Base-by-base conservation (phyloP, 2,797 vertebrate species). In the Clarias laeviceps region DNA sequence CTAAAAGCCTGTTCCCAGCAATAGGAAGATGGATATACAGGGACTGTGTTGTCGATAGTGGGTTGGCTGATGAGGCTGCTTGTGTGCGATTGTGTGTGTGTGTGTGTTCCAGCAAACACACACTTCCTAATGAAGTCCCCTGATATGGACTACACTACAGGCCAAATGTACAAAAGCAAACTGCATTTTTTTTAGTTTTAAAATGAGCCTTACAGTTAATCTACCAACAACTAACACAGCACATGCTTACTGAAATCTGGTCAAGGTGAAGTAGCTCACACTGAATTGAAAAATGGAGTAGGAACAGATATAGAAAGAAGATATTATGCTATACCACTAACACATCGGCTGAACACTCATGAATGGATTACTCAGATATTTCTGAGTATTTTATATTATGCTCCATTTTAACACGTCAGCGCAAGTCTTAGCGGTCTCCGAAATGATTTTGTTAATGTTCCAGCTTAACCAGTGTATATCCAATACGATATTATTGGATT, bases 41-140 rank as follows among this genome's bases (percentile, higher is more conserved):
- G 4, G 14, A 29, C 17, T 32, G 77, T 87, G 45, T 27, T 74
- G 29, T 87, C 27, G 22, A 80, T 68, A 81, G 66, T 54, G 59
- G 22, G 76, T 27, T 80, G 59, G 45, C 65, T 87, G 85, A 73
- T 79, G 24, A 83, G 57, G 56, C 9, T 79, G 76, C 59, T 45
- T 12, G 68, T 22, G 15, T 27, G 54, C 34, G n/a, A 59, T 45
- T 84, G 72, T 83, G 64, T 68, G 45, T 54, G 59, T 64, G 62
- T 32, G 64, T 80, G 78, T 45, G 34, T 64, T 83, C 20, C 37
- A 68, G 61, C 66, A 73, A 83, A 64, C 65, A 83, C 82, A 73
- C 34, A 87, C 78, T 50, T 84, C 82, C 62, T 84, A 87, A 87
- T 84, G 82, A 82, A 84, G 86, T 84, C 86, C 82, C 82, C 61